These are phyloP conservation scores for Aphaenogaster floridana DNA, from an alignment of 1,140 invertebrate species.

Conservation along the genomic window DNA sequence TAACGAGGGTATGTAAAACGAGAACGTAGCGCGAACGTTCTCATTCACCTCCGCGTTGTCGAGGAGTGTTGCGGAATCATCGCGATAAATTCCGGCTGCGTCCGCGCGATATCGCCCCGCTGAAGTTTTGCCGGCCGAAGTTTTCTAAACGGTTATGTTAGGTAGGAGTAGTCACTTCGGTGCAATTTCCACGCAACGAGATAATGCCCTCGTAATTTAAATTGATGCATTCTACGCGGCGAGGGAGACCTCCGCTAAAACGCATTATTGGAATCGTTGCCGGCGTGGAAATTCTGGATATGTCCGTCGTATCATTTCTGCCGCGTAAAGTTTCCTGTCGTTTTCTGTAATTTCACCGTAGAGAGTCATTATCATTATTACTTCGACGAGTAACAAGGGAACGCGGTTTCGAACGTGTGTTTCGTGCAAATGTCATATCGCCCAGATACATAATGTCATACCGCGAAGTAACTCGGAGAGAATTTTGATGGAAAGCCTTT, in stretches of 20 bases:
- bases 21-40: constrained; percentile 5
- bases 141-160: constrained; percentile 23
- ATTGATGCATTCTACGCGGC: constrained; percentile 18
- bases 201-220: constrained; percentile 31
- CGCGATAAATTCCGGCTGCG: neutral
- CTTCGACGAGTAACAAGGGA: constrained; percentile 15
- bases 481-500: neutral
- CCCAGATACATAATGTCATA: neutral
- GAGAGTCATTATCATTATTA: constrained; percentile 9
- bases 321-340: neutral
- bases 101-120: neutral
- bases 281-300: constrained; percentile 4
- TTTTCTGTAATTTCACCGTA: constrained; percentile 11
- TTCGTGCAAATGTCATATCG: constrained; percentile 6
- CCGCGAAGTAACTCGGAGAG: neutral
- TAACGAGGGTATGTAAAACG: constrained; percentile 32
- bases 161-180: constrained; percentile 1
- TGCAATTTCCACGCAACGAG: constrained; percentile 25
- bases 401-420: neutral
- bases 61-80: neutral
- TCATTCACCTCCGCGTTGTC: neutral
- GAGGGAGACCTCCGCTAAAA: too few relatives aligned
- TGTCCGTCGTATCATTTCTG: constrained; percentile 19
- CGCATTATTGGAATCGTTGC: constrained; percentile 19
- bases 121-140: constrained; percentile 19